Base-by-base conservation (phyloP, 2,797 vertebrate genomes). In the Sarcophilus harrisii region DNA sequence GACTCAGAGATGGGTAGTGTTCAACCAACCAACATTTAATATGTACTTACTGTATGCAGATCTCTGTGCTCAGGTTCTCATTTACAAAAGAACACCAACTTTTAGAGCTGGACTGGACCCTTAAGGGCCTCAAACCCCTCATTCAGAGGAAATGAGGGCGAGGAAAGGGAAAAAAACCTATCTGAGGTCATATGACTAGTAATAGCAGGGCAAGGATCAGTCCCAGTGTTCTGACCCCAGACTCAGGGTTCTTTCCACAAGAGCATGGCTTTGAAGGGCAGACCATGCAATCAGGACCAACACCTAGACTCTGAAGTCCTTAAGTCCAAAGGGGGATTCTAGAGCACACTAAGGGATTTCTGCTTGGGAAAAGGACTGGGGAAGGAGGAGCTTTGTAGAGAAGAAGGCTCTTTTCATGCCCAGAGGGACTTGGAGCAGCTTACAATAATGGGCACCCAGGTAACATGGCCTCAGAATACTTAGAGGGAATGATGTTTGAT, bases 101-200 rank as follows among this genome's bases (percentile, higher is more conserved):
- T 38, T 38, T 81, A 45, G 38, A 45, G 9, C 21, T 10, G 21
- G 0, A 27, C 38, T 81, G 21, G 38, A 81, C 3, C 73, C 62
- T 93, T 95, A 66, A 91, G 30, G 0, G 93, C 55, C n/a, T 91
- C 92, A 38, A 95, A 90, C 32, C 49, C 38, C 52, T 96, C 97
- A 97, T 59, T 93, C 58, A 96, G 89, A 10, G 54, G 58, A 92
- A 92, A 58, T 90, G 73, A 58, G 95, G 57, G 52, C 49, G 92
- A 94, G 45, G 66, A 49, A 97, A 32, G 8, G 45, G 87, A 92
- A 96, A 55, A 55, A 45, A 49, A 92, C 94, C 95, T 91, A 38
- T 59, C 28, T 32, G 0, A 90, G 57, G 32, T 95, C 2, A 24
- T 0, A 59, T 66, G 91, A 11, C 55, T 94, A 94, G n/a, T 60